Conservation (phyloP, 2,113 vertebrate species). For the Gallinago media region DNA sequence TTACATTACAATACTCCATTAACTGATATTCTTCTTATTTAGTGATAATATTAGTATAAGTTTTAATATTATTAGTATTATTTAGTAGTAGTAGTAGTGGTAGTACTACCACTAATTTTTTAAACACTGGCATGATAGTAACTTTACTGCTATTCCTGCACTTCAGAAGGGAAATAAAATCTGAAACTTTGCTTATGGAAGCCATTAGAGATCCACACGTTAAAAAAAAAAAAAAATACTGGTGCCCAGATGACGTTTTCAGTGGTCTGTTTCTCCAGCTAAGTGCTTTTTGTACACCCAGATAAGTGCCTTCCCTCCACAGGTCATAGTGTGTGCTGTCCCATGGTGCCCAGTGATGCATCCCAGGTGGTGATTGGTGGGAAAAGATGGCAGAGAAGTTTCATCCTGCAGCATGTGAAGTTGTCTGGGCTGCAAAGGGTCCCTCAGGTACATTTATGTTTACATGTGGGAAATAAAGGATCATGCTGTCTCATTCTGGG, state of each 20-base stretch:
- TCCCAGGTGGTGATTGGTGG: rapidly evolving
- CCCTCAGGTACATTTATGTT: background rate
- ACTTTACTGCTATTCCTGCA: background rate
- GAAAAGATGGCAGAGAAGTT: background rate
- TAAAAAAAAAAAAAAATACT: background rate
- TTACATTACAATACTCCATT: rapidly evolving
- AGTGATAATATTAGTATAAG: too few relatives aligned
- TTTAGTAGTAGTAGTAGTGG: background rate
- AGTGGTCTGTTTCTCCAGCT: background rate
- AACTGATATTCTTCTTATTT: background rate
- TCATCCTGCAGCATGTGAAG: rapidly evolving
- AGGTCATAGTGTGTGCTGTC: rapidly evolving
- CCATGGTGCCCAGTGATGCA: rapidly evolving
- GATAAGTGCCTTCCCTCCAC: rapidly evolving
- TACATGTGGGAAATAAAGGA: background rate
- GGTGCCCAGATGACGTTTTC: background rate
- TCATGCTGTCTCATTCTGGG: background rate
- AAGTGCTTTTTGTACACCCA: background rate
- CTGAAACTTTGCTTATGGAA: background rate
- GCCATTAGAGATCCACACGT: rapidly evolving
- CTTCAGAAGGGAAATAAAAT: background rate
- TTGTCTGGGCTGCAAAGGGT: background rate
- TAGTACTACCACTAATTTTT: background rate
- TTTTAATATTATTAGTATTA: background rate
- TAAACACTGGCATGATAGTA: background rate